These are phyloP conservation scores for Embiotoca jacksoni DNA, from an alignment of 2,113 vertebrate genomes.

Conservation along the genomic window DNA sequence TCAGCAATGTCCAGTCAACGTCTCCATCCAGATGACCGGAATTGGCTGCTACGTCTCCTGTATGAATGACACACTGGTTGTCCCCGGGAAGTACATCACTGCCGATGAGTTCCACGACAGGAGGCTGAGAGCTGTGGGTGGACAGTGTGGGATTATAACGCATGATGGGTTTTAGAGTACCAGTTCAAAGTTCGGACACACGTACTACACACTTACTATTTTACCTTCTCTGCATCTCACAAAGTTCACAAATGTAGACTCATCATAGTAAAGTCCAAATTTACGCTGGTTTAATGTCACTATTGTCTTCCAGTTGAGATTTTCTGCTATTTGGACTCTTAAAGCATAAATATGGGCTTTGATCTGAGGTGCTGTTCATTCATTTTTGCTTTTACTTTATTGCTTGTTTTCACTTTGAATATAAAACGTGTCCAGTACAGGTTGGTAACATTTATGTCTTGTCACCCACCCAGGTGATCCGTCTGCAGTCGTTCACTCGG, in stretches of 20 bases:
- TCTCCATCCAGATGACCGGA: slow-evolving; percentile 93
- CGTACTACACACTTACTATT: too few species aligned
- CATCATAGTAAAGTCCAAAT: background rate
- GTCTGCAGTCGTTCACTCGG: slow-evolving; percentile 87
- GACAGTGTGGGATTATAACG: background rate
- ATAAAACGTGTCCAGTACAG: background rate
- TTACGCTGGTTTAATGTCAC: background rate
- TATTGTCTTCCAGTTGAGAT: background rate
- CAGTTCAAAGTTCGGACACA: background rate
- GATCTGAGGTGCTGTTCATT: too few species aligned
- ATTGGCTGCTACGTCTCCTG: slow-evolving; percentile 91
- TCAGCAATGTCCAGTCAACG: slow-evolving; percentile 86
- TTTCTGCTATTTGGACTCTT: too few species aligned
- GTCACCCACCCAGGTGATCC: slow-evolving; percentile 82
- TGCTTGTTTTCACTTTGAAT: background rate
- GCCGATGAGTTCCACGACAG: slow-evolving; percentile 85
- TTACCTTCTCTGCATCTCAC: background rate
- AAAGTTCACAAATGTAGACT: background rate
- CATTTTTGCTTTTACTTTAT: too few species aligned
- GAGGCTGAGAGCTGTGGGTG: slow-evolving; percentile 90
- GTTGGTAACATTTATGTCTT: background rate
- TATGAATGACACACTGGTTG: slow-evolving; percentile 86
- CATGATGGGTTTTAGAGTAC: background rate
- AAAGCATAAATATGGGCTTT: background rate
- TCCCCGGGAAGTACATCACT: slow-evolving; percentile 86